Conservation (phyloP, 2,113 vertebrate genomes). For the Hypocryptadius cinnamomeus region DNA sequence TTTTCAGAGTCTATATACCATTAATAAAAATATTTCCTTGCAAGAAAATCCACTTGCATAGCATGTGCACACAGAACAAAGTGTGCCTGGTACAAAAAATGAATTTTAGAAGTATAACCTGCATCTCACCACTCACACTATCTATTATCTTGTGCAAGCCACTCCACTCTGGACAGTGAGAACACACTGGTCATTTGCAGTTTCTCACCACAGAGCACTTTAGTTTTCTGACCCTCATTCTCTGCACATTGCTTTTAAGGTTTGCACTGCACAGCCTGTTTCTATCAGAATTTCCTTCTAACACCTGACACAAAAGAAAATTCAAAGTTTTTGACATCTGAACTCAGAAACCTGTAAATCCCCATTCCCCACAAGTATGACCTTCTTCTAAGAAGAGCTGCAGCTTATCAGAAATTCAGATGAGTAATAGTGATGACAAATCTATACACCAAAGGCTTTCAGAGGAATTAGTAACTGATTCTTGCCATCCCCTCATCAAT, state of each 20-base stretch:
- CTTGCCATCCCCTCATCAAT: neutral
- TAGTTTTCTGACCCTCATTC: neutral
- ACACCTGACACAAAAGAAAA: neutral
- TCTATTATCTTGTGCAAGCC: neutral
- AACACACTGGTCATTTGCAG: neutral
- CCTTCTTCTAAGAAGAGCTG: neutral
- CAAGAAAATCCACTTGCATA: neutral
- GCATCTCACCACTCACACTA: neutral
- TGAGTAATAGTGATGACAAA: constrained; percentile 13
- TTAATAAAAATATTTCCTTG: neutral
- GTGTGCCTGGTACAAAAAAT: neutral
- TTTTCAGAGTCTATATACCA: neutral
- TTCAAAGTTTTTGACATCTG: neutral
- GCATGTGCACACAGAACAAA: neutral
- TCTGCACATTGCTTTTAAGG: neutral
- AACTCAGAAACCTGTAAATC: neutral
- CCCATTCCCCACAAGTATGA: neutral
- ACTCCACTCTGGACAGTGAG: neutral
- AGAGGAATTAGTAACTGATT: neutral
- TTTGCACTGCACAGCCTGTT: neutral
- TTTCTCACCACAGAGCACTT: neutral
- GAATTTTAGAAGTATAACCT: neutral
- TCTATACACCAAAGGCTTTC: neutral
- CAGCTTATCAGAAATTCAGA: constrained; percentile 9
- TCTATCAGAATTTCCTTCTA: neutral